Evolutionary conservation across 2,113 vertebrate species (phyloP).

Genomic region (Oryzias melastigma): DNA sequence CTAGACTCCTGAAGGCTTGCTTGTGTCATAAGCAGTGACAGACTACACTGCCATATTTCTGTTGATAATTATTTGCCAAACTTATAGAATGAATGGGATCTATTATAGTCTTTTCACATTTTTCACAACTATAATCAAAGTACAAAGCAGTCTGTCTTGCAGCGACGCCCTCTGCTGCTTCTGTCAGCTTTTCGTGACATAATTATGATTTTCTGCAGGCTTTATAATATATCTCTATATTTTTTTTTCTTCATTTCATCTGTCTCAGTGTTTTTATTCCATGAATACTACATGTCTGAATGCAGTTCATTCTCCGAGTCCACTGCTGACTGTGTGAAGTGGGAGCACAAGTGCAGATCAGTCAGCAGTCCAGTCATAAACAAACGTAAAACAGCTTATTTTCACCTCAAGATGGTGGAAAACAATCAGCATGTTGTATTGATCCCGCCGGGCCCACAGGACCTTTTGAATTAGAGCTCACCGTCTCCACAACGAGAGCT

Average conservation of each 20-base stretch:
- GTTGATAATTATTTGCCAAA: no score
- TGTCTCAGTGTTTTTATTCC: not conserved
- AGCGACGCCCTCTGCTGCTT: conserved; percentile 3
- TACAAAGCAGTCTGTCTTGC: conserved; percentile 19
- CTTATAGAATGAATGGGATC: no score
- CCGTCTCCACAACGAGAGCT: conserved; percentile 40
- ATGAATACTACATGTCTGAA: conserved; percentile 9
- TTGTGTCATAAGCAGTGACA: not conserved
- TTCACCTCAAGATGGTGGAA: conserved; percentile 26
- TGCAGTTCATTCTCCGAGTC: conserved; percentile 7
- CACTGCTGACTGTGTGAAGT: conserved; percentile 26
- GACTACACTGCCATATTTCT: not conserved
- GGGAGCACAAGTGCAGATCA: conserved; percentile 9
- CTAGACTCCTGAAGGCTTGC: not conserved
- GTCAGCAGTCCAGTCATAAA: conserved; percentile 35
- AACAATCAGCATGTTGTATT: conserved; percentile 28
- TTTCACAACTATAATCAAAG: conserved; percentile 16
- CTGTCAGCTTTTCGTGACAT: conserved; percentile 26
- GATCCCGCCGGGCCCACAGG: conserved; percentile 28
- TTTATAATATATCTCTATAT: not conserved
- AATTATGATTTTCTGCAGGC: conserved; percentile 20
- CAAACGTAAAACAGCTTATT: conserved; percentile 37
- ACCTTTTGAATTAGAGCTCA: conserved; percentile 51
- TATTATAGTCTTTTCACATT: not conserved
- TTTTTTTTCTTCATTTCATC: not conserved